These are phyloP conservation scores for Thalassarche chlororhynchos DNA, from an alignment of 2,113 vertebrate species.

Conservation along the genomic window DNA sequence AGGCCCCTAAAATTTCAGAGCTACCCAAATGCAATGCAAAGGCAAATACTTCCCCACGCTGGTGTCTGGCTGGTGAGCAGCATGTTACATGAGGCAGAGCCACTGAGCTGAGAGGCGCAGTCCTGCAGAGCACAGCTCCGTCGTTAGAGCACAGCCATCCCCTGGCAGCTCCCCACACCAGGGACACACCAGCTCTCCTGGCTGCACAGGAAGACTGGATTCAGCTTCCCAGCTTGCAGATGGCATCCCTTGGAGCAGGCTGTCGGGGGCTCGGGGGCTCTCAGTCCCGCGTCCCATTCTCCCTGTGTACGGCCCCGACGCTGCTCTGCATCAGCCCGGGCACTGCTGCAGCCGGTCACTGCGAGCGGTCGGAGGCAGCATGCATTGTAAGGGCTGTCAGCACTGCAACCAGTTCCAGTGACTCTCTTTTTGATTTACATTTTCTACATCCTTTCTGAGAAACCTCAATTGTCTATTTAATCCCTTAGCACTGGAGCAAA, in stretches of 20 bases:
- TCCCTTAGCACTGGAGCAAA: conserved; percentile 38
- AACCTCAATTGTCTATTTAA: conserved; percentile 66
- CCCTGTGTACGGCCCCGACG: fast-evolving
- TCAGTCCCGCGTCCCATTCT: neutral
- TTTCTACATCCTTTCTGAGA: conserved; percentile 52
- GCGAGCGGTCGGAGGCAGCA: neutral
- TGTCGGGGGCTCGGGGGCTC: neutral
- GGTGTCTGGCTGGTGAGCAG: neutral
- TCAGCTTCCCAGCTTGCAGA: neutral
- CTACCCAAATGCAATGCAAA: neutral
- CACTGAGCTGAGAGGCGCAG: neutral
- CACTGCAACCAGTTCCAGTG: conserved; percentile 8
- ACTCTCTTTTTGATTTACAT: conserved; percentile 50
- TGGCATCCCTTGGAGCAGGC: neutral
- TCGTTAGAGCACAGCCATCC: neutral
- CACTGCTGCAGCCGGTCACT: neutral
- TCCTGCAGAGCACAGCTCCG: neutral
- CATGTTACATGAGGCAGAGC: neutral
- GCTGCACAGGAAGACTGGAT: fast-evolving
- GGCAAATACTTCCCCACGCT: neutral
- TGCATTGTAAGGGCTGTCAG: conserved; percentile 40
- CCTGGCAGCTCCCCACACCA: neutral
- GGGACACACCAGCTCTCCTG: neutral
- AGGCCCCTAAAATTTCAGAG: neutral
- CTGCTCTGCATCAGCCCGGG: neutral